Base-by-base conservation (phyloP, 2,888 invertebrate genomes). In the Coecobrya sp. region DNA sequence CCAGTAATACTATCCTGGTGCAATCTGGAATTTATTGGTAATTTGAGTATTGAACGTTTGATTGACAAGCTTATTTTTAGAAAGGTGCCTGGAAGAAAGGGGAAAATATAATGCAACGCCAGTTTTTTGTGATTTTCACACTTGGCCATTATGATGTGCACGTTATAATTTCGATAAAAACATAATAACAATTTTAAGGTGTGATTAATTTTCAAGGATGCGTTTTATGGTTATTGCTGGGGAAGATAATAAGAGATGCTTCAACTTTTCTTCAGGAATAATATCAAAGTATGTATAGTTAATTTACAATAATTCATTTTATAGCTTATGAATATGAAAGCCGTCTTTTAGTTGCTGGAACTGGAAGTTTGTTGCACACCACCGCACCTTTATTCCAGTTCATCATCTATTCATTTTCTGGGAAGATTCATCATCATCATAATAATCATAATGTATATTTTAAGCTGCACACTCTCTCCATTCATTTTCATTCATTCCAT, bases 11-110 rank as follows among this genome's bases (percentile, higher is more conserved):
- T n/a, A 68, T 16, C 30, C 16, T 36, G 22, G 19, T 19, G 73
- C 73, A 73, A 45, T 73, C 73, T 73, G 73, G 73, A 42, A 73
- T 73, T 42, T 45, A 22, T 73, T 42, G 45, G 73, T 22, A 73
- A 73, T 73, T 45, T 22, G 73, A 73, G 25, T 11, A 73, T 22
- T 11, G 11, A 45, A 45, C 1, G 5, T 70, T 42, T 73, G 73
- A 73, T 73, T 73, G 45, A 45, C 45, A 11, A 22, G 45, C 68
- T 68, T 68, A 68, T 36, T 25, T 65, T 65, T 65, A 65, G 55
- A 55, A 3, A 49, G 49, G 49, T 7, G 36, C 3, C 7, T 36
- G 36, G 36, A 36, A 36, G n/a, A n/a, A n/a, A n/a, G n/a, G 3
- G 36, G 36, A 36, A 36, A 36, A 36, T 36, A 4, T 36, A 36